Conservation (phyloP, 2,113 vertebrate genomes). For the Antechinus flavipes region DNA sequence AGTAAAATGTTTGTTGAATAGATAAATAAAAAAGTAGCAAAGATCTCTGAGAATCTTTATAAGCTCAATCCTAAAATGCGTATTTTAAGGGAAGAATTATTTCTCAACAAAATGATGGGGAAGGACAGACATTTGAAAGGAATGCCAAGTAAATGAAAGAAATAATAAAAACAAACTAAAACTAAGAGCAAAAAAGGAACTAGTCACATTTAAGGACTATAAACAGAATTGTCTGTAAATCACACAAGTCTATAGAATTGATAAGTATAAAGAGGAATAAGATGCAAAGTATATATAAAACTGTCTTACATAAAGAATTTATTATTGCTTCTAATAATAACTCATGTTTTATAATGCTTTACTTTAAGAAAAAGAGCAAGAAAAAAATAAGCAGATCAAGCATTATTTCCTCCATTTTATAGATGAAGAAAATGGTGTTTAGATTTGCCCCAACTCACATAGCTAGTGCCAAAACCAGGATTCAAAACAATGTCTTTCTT, state of each 20-base stretch:
- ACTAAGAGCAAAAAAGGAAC: background rate
- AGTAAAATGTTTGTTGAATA: background rate
- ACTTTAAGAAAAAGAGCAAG: background rate
- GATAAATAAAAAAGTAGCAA: background rate
- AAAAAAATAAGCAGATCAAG: background rate
- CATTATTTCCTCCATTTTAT: background rate
- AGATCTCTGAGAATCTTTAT: background rate
- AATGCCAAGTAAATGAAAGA: background rate
- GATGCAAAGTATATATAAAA: background rate
- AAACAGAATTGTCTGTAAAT: background rate
- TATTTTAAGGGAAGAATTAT: background rate
- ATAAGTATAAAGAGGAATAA: background rate
- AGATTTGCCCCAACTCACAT: background rate
- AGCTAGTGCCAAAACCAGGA: background rate
- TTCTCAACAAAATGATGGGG: background rate
- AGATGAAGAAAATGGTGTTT: background rate
- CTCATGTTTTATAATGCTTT: background rate
- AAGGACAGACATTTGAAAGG: background rate
- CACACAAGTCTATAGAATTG: background rate
- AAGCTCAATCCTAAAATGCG: background rate
- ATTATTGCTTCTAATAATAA: background rate
- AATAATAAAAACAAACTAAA: background rate
- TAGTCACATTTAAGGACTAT: background rate
- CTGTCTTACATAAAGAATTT: background rate
- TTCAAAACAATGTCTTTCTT: background rate